Evolutionary conservation across 2,113 vertebrate genomes (phyloP).

Genomic region (Urocolius indicus): DNA sequence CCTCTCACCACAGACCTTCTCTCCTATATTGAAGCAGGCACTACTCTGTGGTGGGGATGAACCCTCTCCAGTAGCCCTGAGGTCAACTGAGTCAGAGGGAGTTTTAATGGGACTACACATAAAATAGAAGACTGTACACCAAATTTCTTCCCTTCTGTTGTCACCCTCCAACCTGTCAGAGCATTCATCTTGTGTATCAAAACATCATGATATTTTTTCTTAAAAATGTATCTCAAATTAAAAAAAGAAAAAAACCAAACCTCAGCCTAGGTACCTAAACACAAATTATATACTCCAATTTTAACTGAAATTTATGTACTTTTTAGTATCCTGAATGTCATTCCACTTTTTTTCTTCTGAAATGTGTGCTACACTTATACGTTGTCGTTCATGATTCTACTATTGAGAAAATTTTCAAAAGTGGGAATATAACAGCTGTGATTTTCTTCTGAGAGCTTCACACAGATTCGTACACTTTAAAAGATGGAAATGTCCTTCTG

Average conservation of each 20-base stretch:
- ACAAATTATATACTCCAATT: neutral
- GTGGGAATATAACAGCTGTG: neutral
- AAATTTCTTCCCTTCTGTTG: neutral
- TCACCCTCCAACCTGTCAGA: neutral
- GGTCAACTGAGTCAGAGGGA: neutral
- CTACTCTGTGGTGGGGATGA: neutral
- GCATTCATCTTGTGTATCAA: neutral
- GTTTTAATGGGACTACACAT: neutral
- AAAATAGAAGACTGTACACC: neutral
- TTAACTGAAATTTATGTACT: neutral
- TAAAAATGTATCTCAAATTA: neutral
- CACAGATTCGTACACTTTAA: neutral
- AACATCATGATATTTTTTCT: neutral
- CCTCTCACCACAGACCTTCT: neutral
- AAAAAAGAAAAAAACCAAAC: neutral
- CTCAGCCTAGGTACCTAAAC: neutral
- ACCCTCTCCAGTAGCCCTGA: neutral
- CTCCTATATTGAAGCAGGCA: neutral
- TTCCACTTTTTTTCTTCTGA: neutral
- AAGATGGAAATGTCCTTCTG: neutral
- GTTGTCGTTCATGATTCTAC: neutral
- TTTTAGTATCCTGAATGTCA: neutral
- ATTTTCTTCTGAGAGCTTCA: neutral
- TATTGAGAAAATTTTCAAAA: neutral
- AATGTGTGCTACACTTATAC: neutral